Percentiles rank a stretch among this genome's conserved stretches.
phyloP scores from a whole-genome alignment of 2,888 invertebrate genomes.

The Caenorhabditis wallacei region DNA sequence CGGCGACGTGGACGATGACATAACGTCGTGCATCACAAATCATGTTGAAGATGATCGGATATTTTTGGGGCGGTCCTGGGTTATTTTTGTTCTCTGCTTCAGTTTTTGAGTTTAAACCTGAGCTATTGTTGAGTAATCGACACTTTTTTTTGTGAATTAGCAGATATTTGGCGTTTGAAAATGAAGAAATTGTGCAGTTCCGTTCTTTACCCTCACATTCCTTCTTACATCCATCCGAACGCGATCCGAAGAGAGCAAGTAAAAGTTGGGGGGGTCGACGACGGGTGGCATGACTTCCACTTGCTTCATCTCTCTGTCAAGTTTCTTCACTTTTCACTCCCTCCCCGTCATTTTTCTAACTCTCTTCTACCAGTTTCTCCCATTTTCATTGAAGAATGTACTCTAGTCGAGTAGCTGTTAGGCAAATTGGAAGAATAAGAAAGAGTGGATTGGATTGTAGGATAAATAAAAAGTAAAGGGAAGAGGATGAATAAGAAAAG shows the following conservation, averaged over 20 bases:
- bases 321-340: constrained; percentile 48
- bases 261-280: constrained; percentile 32
- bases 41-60: constrained; percentile 41
- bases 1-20: constrained; percentile 29
- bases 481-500: constrained; percentile 6
- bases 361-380: constrained; percentile 16
- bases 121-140: constrained; percentile 16
- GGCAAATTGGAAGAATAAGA: constrained; percentile 31
- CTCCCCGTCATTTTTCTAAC: constrained; percentile 23
- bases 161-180: constrained; percentile 12
- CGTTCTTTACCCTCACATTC: constrained; percentile 35
- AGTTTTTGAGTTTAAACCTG: neutral
- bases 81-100: constrained; percentile 1
- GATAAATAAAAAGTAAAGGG: neutral
- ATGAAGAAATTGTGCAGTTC: constrained; percentile 15
- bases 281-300: constrained; percentile 60
- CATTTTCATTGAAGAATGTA: constrained; percentile 26
- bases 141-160: constrained; percentile 17
- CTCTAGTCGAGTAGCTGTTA: constrained; percentile 38
- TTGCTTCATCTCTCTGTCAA: constrained; percentile 55
- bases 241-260: constrained; percentile 32
- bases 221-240: constrained; percentile 45
- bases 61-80: constrained; percentile 15
- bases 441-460: constrained; percentile 13
- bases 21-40: constrained; percentile 39